These are phyloP conservation scores for Ceuthmochares aereus DNA, from an alignment of 2,113 vertebrate genomes.

Conservation along the genomic window DNA sequence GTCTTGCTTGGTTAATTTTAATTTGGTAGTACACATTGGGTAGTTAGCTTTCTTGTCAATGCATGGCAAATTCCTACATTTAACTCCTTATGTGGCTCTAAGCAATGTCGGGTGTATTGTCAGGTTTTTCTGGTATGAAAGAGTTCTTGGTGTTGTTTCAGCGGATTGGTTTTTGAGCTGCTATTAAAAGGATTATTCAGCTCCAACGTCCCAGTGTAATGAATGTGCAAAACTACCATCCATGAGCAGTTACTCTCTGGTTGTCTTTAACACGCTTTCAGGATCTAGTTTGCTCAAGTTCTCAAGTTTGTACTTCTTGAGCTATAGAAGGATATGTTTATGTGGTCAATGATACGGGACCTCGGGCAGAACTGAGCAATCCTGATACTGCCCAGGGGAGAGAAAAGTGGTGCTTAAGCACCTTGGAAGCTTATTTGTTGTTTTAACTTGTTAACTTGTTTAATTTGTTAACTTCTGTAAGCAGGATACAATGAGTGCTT, in stretches of 20 bases:
- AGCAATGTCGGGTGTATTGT: background rate
- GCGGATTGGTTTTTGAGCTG: background rate
- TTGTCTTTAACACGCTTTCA: background rate
- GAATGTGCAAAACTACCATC: background rate
- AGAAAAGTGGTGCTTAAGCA: background rate
- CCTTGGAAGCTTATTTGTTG: background rate
- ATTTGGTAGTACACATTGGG: background rate
- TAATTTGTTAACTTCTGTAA: background rate
- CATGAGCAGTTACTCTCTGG: background rate
- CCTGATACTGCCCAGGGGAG: background rate
- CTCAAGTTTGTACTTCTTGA: background rate
- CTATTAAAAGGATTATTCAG: background rate
- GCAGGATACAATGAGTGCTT: background rate
- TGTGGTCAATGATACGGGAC: accelerated
- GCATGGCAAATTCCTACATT: background rate
- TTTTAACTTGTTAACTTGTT: too few relatives aligned
- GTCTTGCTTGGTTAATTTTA: constrained; percentile 15
- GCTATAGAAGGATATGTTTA: background rate
- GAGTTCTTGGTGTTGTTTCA: background rate
- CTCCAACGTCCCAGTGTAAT: background rate
- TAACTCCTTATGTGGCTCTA: background rate
- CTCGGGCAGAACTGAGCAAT: background rate
- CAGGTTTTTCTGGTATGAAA: background rate
- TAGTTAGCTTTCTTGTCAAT: background rate
- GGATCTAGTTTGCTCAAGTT: background rate